These are phyloP conservation scores for Timema cristinae DNA, from an alignment of 2,888 invertebrate species.

Conservation along the genomic window DNA sequence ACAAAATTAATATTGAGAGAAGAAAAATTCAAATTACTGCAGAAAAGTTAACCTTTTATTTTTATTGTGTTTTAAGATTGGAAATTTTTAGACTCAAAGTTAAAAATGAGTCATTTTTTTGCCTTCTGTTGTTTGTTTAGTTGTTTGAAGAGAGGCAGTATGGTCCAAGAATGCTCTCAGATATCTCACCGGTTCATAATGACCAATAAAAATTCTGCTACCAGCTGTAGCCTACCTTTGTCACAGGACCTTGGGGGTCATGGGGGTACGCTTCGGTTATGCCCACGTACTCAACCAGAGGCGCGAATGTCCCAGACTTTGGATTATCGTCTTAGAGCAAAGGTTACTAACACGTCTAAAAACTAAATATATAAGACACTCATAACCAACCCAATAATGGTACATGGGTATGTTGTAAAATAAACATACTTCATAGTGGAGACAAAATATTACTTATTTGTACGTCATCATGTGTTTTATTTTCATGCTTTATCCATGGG, in stretches of 20 bases:
- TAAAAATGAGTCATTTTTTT: too few relatives aligned
- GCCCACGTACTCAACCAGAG: slow-evolving; percentile 75
- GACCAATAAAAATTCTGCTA: slow-evolving; percentile 69
- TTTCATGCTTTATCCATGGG: too few relatives aligned
- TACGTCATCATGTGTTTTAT: too few relatives aligned
- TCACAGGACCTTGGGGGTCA: slow-evolving; percentile 88
- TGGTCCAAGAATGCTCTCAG: slow-evolving; percentile 80
- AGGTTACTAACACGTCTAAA: slow-evolving; percentile 49
- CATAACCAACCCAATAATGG: too few relatives aligned
- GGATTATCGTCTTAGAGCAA: slow-evolving; percentile 71
- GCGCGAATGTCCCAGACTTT: slow-evolving; percentile 84
- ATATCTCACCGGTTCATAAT: slow-evolving; percentile 55
- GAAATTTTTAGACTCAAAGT: too few relatives aligned
- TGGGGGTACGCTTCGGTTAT: slow-evolving; percentile 88
- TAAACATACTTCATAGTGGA: not conserved
- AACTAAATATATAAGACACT: not conserved
- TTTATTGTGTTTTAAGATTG: too few relatives aligned
- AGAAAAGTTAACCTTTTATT: too few relatives aligned
- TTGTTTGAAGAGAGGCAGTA: slow-evolving; percentile 78
- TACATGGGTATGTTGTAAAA: not conserved
- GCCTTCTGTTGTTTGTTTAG: slow-evolving; percentile 46
- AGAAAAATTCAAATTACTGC: too few relatives aligned
- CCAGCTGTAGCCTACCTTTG: slow-evolving; percentile 79
- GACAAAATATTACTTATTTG: too few relatives aligned
- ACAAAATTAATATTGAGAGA: too few relatives aligned